phyloP scores from a whole-genome alignment of 2,888 invertebrate genomes.

The Pocota personata region DNA sequence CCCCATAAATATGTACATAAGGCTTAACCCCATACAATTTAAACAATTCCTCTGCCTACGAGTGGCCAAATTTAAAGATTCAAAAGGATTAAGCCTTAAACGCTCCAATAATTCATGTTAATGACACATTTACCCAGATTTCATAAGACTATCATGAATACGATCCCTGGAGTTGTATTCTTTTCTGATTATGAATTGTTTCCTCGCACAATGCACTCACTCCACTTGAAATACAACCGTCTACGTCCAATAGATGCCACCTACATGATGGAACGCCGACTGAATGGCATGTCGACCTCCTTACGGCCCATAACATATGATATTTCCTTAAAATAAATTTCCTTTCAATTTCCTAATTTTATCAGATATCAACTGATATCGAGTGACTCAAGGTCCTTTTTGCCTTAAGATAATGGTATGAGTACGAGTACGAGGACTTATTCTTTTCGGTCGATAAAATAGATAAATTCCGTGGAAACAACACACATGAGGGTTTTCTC shows the following conservation, averaged over 20 bases:
- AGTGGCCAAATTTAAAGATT: neutral
- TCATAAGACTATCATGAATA: neutral
- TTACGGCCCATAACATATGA: slow-evolving; percentile 19
- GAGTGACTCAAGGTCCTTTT: slow-evolving; percentile 35
- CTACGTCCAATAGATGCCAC: neutral
- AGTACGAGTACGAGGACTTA: slow-evolving; percentile 9
- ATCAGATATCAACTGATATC: slow-evolving; percentile 45
- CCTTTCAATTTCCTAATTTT: slow-evolving; percentile 62
- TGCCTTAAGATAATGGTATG: neutral
- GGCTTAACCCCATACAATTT: neutral
- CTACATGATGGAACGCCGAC: slow-evolving; percentile 5
- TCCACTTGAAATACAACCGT: neutral
- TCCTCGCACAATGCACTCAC: neutral
- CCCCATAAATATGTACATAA: neutral
- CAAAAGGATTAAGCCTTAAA: slow-evolving; percentile 22
- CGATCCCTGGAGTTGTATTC: slow-evolving; percentile 11
- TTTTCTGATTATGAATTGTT: slow-evolving; percentile 15
- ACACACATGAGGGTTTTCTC: neutral
- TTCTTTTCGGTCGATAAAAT: slow-evolving; percentile 61
- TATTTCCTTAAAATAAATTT: slow-evolving; percentile 36
- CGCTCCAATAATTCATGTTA: slow-evolving; percentile 20
- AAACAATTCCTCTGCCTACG: neutral
- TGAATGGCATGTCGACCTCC: slow-evolving; percentile 45
- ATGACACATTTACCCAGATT: slow-evolving; percentile 14
- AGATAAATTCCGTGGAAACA: slow-evolving; percentile 49